Conservation (phyloP, 2,888 invertebrate species). For the Pachymerium ferrugineum region DNA sequence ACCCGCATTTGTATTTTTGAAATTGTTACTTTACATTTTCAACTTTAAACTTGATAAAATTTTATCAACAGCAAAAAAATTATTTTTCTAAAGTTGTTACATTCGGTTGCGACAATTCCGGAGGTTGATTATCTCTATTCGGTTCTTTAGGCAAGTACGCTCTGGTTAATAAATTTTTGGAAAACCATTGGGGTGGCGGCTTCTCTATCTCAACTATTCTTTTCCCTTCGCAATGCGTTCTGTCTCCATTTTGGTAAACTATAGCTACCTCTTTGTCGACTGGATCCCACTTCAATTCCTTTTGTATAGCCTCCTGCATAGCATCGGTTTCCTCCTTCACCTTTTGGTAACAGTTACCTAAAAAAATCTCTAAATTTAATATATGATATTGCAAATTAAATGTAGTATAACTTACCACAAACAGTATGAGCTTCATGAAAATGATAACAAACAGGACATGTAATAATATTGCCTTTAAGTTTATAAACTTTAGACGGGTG, state of each 20-base stretch:
- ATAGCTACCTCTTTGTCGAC: conserved; percentile 80
- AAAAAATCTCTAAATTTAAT: conserved; percentile 43
- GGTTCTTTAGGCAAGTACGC: background rate
- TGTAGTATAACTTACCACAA: conserved; percentile 62
- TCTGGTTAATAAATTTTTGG: conserved; percentile 62
- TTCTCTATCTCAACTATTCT: conserved; percentile 79
- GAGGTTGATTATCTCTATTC: too few species aligned
- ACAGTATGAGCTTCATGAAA: conserved; percentile 70
- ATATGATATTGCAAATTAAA: conserved; percentile 5
- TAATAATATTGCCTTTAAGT: conserved; percentile 67
- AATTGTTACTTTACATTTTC: too few species aligned
- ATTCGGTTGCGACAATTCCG: too few species aligned
- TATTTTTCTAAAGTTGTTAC: background rate
- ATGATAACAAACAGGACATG: conserved; percentile 77
- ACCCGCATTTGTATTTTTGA: too few species aligned
- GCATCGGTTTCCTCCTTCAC: conserved; percentile 72
- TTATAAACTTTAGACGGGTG: conserved; percentile 62
- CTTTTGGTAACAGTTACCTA: conserved; percentile 78
- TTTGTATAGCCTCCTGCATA: conserved; percentile 69
- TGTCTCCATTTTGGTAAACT: conserved; percentile 70
- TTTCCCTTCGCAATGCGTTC: conserved; percentile 53
- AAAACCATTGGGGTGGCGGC: conserved; percentile 81
- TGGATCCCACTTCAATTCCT: conserved; percentile 63
- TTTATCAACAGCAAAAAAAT: too few species aligned
- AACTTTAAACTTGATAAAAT: too few species aligned